Evolutionary conservation across 2,113 vertebrate genomes (phyloP).

Genomic region (Otolemur garnettii): DNA sequence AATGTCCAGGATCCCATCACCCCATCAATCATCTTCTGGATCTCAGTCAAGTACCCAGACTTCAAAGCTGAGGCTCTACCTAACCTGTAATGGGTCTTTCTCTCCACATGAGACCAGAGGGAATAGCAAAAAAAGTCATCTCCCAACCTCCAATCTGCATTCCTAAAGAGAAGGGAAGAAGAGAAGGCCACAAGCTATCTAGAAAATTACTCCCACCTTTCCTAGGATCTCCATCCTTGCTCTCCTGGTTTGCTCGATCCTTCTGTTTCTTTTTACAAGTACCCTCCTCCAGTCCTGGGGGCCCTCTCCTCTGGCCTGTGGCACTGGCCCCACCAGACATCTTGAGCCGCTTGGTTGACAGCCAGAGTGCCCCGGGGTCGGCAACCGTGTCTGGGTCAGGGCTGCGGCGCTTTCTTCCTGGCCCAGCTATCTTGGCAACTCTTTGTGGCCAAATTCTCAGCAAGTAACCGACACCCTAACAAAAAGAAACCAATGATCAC

Average conservation of each 20-base stretch:
- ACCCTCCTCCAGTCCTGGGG: conserved; percentile 89
- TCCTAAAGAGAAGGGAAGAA: neutral
- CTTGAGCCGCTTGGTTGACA: conserved; percentile 96
- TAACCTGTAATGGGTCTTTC: neutral
- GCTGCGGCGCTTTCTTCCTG: conserved; percentile 98
- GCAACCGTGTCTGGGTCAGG: conserved; percentile 98
- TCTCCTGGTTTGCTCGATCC: conserved; percentile 97
- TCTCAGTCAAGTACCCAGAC: neutral
- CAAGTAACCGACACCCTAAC: conserved; percentile 92
- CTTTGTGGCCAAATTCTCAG: conserved; percentile 93
- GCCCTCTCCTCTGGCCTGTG: conserved; percentile 88
- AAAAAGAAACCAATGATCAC: conserved; percentile 54
- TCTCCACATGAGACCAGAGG: conserved; percentile 17
- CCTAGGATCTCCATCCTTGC: conserved; percentile 93
- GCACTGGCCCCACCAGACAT: conserved; percentile 91
- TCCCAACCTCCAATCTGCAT: neutral
- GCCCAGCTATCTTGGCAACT: conserved; percentile 99
- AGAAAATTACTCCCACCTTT: conserved; percentile 87
- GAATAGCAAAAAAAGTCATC: neutral
- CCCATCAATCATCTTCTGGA: neutral
- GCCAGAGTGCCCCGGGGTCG: conserved; percentile 93
- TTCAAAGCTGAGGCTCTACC: conserved; percentile 12
- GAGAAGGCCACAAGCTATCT: neutral
- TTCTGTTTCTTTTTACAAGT: conserved; percentile 98
- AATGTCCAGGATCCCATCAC: neutral